Evolutionary conservation across 2,797 vertebrate genomes (phyloP).

Genomic region (Catamblyrhynchus diadema): DNA sequence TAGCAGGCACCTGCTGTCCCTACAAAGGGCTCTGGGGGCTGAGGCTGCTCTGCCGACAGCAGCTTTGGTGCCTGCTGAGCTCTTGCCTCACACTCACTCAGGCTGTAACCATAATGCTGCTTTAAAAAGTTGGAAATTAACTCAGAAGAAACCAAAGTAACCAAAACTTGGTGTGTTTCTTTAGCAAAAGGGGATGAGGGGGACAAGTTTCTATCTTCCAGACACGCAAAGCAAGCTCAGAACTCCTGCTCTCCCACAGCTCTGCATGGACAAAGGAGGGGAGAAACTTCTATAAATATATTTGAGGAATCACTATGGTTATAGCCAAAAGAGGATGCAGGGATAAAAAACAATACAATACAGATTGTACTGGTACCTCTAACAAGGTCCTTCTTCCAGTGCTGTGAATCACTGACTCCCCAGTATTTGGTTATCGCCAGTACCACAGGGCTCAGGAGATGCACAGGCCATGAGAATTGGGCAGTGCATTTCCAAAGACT

Average conservation of each 20-base stretch:
- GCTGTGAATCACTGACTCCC: not conserved
- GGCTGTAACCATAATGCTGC: fast-evolving
- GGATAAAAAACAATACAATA: not conserved
- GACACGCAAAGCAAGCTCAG: not conserved
- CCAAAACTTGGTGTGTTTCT: not conserved
- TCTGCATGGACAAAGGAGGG: not conserved
- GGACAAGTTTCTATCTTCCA: not conserved
- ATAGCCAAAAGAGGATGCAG: not conserved
- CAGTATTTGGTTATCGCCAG: not conserved
- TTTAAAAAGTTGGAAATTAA: not conserved
- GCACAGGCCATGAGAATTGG: not conserved
- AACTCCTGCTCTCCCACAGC: not conserved
- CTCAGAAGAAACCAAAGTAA: not conserved
- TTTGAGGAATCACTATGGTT: not conserved
- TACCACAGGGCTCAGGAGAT: not conserved
- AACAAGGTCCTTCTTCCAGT: not conserved
- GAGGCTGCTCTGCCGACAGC: not conserved
- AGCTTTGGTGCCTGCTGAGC: not conserved
- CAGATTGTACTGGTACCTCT: not conserved
- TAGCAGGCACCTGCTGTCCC: not conserved
- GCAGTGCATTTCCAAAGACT: not conserved
- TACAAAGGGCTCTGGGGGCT: fast-evolving
- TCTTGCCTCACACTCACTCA: not conserved
- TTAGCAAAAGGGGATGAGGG: not conserved
- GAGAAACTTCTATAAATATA: fast-evolving